Conservation (phyloP, 92 coral and sea anemone genomes). For the Palythoa heliodiscus region DNA sequence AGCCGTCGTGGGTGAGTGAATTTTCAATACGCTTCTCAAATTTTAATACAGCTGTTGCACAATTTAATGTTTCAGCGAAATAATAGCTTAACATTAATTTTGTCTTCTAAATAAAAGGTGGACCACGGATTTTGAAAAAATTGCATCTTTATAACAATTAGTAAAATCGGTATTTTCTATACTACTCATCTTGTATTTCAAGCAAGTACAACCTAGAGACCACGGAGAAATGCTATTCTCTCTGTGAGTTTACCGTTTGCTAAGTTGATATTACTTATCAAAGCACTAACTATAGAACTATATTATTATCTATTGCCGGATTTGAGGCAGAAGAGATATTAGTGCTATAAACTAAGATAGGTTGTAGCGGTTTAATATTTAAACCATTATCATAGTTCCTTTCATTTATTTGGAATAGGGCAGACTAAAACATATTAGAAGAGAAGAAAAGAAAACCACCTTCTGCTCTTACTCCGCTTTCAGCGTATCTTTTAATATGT, state of each 20-base stretch:
- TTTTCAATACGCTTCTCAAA: slow-evolving; percentile 9
- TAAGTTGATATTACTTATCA: background rate
- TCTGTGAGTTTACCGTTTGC: background rate
- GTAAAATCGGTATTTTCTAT: background rate
- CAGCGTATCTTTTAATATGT: background rate
- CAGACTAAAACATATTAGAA: too few species aligned
- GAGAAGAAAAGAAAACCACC: too few species aligned
- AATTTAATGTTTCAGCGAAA: slow-evolving; percentile 1
- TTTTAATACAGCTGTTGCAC: background rate
- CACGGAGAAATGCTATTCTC: background rate
- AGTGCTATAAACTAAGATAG: background rate
- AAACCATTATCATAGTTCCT: too few species aligned
- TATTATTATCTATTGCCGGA: background rate
- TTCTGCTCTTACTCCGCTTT: too few species aligned
- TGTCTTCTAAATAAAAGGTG: background rate
- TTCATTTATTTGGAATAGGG: too few species aligned
- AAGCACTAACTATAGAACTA: too few species aligned
- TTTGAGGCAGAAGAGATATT: background rate
- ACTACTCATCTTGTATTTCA: background rate
- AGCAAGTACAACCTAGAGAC: background rate
- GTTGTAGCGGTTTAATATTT: background rate
- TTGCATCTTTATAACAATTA: background rate
- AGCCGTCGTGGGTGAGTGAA: slow-evolving; percentile 39
- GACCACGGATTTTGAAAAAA: background rate
- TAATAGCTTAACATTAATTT: background rate